These are phyloP conservation scores for Triops cancriformis DNA, from an alignment of 1,140 invertebrate genomes.

Conservation along the genomic window DNA sequence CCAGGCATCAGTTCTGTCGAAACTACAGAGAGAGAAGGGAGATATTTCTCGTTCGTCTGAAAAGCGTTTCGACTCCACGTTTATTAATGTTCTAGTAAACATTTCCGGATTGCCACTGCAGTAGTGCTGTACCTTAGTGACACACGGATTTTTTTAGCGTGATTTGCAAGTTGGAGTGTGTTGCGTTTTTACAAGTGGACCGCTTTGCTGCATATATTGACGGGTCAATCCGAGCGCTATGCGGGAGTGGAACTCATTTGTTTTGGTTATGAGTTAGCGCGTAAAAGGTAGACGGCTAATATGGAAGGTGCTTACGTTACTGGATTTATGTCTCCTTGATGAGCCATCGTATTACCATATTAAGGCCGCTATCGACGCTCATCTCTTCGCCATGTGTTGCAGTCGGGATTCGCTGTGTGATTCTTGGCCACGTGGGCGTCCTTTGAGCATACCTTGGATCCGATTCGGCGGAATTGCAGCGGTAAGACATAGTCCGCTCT, in stretches of 20 bases:
- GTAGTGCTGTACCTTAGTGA: too few relatives aligned
- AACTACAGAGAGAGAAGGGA: neutral
- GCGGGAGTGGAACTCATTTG: neutral
- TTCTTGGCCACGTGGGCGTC: neutral
- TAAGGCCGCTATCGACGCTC: neutral
- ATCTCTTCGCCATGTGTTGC: neutral
- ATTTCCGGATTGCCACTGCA: too few relatives aligned
- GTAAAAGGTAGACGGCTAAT: neutral
- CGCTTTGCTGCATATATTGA: too few relatives aligned
- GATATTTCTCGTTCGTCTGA: too few relatives aligned
- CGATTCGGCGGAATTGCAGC: neutral
- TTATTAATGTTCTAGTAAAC: too few relatives aligned
- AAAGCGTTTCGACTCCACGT: too few relatives aligned
- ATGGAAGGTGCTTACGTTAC: neutral
- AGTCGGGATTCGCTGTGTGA: neutral
- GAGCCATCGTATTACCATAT: conserved; percentile 13
- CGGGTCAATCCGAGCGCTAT: too few relatives aligned
- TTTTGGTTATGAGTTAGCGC: neutral
- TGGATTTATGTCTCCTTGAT: neutral
- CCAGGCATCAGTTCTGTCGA: neutral
- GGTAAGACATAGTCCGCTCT: neutral
- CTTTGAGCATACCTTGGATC: neutral
- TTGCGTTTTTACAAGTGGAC: too few relatives aligned
- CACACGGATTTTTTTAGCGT: too few relatives aligned
- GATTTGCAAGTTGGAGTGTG: too few relatives aligned